Base-by-base conservation (phyloP, 2,797 vertebrate genomes). In the Valencia hispanica region DNA sequence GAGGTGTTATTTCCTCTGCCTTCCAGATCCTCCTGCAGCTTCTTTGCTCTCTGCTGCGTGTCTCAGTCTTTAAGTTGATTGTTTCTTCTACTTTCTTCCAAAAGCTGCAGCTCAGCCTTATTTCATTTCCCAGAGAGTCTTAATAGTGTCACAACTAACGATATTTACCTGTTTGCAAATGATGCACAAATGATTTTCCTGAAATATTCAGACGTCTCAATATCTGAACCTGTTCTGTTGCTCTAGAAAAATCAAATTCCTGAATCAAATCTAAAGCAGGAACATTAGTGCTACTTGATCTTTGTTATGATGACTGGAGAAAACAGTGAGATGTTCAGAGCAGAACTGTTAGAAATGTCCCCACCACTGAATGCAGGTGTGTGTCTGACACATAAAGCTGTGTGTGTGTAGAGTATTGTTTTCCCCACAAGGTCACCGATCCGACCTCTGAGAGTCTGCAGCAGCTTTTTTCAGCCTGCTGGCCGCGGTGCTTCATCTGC, bases 401-500 rank as follows among this genome's bases (percentile, higher is more conserved):
- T 50, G 48, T 50, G 48, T 48, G 47, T 48, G 47, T 25, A 1
- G 25, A 15, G 53, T 27, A 57, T n/a, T 50, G 48, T 50, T 50
- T 20, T 50, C 48, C 17, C 20, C 48, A 50, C 48, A 18, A 50
- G 48, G 48, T 50, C 48, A 4, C 48, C 20, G 48, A 55, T 55
- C 51, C 2, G 25, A 25, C 3, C 51, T 55, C 51, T 55, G 22
- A 55, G 51, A 55, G 22, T 55, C 51, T 27, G 25, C 7, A 55
- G 25, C 51, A 55, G 51, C 51, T n/a, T 55, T 55, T 27, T 55
- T n/a, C n/a, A n/a, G n/a, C 2, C 59, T 34, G 27, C 25, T 2
- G 25, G 51, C 51, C 89, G 83, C 72, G 20, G n/a, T 22, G 77
- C n/a, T n/a, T 50, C 20, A 92, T 95, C 93, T 94, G 94, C 87